Evolutionary conservation across 2,797 vertebrate species (phyloP).

Genomic region (Sebastiscus albofasciatus): DNA sequence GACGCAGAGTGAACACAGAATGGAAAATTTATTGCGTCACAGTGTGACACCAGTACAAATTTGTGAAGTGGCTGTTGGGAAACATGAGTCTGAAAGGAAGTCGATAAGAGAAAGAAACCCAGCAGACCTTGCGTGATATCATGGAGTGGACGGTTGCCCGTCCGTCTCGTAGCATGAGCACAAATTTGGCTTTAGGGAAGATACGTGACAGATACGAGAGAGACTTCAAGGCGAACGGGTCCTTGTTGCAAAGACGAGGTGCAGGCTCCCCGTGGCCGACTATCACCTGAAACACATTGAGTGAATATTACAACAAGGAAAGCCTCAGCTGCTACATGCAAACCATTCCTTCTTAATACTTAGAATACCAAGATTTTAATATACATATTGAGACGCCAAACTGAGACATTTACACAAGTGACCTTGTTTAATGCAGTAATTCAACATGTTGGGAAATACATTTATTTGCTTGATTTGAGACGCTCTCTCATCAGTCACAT

Average conservation of each 20-base stretch:
- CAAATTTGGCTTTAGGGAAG: constrained; percentile 93
- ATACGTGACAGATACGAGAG: constrained; percentile 90
- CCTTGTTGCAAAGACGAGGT: constrained; percentile 93
- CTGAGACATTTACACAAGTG: no score
- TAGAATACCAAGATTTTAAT: background rate
- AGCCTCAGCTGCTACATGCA: background rate
- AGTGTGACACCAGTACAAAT: background rate
- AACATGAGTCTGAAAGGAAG: background rate
- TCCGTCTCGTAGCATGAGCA: constrained; percentile 93
- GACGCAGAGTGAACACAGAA: background rate
- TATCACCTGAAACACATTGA: constrained; percentile 66
- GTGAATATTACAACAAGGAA: background rate
- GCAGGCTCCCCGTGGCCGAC: constrained; percentile 91
- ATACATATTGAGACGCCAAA: background rate
- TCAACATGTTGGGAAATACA: no score
- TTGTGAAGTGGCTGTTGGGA: background rate
- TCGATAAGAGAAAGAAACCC: background rate
- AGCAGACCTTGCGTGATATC: constrained; percentile 91
- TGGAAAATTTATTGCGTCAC: background rate
- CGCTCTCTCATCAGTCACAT: no score
- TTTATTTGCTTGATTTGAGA: no score
- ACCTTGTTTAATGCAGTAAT: no score
- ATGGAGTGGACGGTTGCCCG: constrained; percentile 93
- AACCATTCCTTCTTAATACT: background rate
- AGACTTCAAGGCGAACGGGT: constrained; percentile 94